Percentiles rank a stretch among this genome's conserved stretches.
Conservation (phyloP, 2,797 vertebrate species). For the Melanotaenia pygmaea region DNA sequence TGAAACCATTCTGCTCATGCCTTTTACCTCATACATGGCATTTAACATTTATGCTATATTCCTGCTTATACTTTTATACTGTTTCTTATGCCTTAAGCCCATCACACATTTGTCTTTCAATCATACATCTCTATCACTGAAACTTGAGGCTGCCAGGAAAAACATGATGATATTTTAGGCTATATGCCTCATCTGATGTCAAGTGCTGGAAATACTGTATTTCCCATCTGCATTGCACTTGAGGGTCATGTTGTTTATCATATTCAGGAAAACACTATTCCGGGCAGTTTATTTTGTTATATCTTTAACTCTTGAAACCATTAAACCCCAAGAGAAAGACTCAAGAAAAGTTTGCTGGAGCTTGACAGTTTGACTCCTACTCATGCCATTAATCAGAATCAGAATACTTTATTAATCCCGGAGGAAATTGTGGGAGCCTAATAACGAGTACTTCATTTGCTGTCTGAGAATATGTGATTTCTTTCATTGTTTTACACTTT, state of each 20-base stretch:
- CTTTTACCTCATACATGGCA: constrained; percentile 42
- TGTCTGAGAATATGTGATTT: constrained; percentile 26
- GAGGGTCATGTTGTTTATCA: constrained; percentile 35
- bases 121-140: constrained; percentile 20
- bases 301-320: constrained; percentile 19
- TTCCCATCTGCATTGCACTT: constrained; percentile 14
- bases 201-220: constrained; percentile 26
- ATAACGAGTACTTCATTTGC: constrained; percentile 13
- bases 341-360: constrained; percentile 32
- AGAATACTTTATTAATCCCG: no score
- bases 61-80: constrained; percentile 25
- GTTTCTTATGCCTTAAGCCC: constrained; percentile 32
- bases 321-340: constrained; percentile 18
- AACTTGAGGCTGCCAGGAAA: constrained; percentile 47
- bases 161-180: constrained; percentile 39
- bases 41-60: constrained; percentile 38
- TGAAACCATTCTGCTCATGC: constrained; percentile 41
- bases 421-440: neutral
- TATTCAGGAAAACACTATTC: constrained; percentile 17
- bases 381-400: constrained; percentile 7
- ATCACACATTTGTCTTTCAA: constrained; percentile 13
- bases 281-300: constrained; percentile 21
- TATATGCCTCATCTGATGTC: constrained; percentile 29
- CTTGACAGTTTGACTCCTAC: constrained; percentile 41
- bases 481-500: neutral